phyloP scores from a whole-genome alignment of 2,797 vertebrate genomes.

The Halcyon chelicuti region DNA sequence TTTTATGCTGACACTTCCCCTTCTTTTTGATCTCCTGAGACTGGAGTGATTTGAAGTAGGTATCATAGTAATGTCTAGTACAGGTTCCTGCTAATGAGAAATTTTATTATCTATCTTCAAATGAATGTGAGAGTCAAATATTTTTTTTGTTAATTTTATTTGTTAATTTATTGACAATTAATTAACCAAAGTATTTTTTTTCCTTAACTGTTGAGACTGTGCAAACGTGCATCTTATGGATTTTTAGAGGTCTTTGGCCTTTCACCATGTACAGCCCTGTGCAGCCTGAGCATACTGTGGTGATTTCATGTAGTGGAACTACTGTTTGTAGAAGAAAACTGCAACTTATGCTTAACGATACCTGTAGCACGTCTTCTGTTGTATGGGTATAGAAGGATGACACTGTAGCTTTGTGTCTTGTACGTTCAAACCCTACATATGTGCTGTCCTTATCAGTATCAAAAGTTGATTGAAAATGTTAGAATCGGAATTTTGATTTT shows the following conservation, averaged over 20 bases:
- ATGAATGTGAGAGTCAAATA: not conserved
- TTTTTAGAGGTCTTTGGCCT: not conserved
- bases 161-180: not conserved
- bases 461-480: not conserved
- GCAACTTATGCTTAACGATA: not conserved
- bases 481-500: not conserved
- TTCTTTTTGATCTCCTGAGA: not conserved
- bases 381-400: not conserved
- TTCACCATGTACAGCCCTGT: not conserved
- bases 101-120: not conserved
- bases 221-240: not conserved
- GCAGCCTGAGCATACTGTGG: not conserved
- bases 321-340: not conserved
- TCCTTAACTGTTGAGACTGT: not conserved
- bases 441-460: not conserved
- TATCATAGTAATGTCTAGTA: not conserved
- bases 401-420: not conserved
- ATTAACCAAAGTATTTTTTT: not conserved
- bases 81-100: not conserved
- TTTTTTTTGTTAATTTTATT: not conserved
- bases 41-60: not conserved
- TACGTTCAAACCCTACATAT: accelerated
- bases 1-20: not conserved
- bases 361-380: not conserved
- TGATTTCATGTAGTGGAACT: not conserved